Base-by-base conservation (phyloP, 2,113 vertebrate genomes). In the Trichechus manatus region DNA sequence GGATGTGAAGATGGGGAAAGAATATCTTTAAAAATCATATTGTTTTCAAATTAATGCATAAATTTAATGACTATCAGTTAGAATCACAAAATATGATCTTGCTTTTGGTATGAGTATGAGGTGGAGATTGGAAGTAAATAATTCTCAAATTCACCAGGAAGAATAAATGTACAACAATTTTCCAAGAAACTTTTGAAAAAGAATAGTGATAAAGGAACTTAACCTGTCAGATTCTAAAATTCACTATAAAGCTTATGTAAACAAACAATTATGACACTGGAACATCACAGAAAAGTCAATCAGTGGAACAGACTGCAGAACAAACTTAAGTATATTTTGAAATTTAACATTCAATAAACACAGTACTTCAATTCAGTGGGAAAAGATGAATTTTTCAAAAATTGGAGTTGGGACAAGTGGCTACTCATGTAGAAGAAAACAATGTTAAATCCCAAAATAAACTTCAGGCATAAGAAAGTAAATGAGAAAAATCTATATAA, bases 111-210 rank as follows among this genome's bases (percentile, higher is more conserved):
- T 53, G 33, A 77, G 25, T 53, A 66, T 53, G 33, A 77, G 25
- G 39, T 74, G 50, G 42, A 39, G 13, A 20, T 64, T 94, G 33
- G 25, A 64, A 75, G 19, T 89, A 83, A 94, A 94, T 83, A 82
- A 83, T 47, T 64, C 78, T 75, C 13, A 89, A 83, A 89, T 89
- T 47, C 42, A 64, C 68, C 25, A 82, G n/a, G n/a, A 89, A 89
- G 39, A 94, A 64, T 64, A 42, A 94, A 15, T 82, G n/a, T 74
- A 47, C 33, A 91, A 70, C 6, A 79, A 33, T 68, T 92, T 84
- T 47, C 29, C 61, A 39, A 79, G 39, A 88, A 88, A 82, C 27
- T 50, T 81, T 36, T 75, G 13, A 53, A 74, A 87, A 66, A 64
- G 68, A 75, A 75, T 53, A 64, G 33, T 20, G n/a, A 75, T 83